A percentile compares a stretch with the other conserved stretches of the same genome.
Evolutionary conservation across 2,797 vertebrate species (phyloP).

Genomic region (Muraenolepis orangiensis): DNA sequence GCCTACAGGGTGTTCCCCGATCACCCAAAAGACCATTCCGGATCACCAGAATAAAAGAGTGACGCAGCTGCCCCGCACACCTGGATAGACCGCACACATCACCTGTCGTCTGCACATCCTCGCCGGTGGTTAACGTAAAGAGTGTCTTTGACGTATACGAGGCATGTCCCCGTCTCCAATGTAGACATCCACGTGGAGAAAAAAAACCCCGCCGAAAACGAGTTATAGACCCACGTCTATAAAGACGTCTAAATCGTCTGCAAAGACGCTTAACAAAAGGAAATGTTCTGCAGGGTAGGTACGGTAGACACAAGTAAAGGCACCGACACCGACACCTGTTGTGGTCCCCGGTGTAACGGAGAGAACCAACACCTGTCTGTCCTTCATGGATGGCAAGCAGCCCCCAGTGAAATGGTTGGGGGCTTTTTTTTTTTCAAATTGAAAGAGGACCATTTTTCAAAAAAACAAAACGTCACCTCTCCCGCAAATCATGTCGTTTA

Average conservation of each 20-base stretch:
- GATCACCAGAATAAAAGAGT: neutral
- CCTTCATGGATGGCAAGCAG: too few species aligned
- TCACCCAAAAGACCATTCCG: neutral
- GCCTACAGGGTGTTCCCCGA: too few species aligned
- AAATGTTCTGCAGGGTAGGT: neutral
- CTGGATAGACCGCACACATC: neutral
- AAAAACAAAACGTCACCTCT: neutral
- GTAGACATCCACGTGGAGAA: too few species aligned
- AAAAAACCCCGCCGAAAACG: too few species aligned
- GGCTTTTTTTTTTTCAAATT: too few species aligned
- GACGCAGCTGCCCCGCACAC: neutral
- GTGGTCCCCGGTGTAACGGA: slow-evolving; percentile 13
- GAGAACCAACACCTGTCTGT: too few species aligned
- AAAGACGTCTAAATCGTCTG: neutral
- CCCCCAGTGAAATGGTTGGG: neutral
- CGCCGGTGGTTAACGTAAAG: too few species aligned
- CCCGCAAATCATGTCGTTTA: neutral
- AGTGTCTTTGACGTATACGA: neutral
- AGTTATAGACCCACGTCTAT: too few species aligned
- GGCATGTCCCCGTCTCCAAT: neutral
- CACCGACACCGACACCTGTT: too few species aligned
- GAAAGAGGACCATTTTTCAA: too few species aligned
- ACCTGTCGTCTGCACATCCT: neutral
- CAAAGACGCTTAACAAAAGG: neutral
- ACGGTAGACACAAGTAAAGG: neutral